Evolutionary conservation across 2,888 invertebrate species (phyloP), one percentile per base, ranked within the genome.

Genomic region (Bimastos eiseni): DNA sequence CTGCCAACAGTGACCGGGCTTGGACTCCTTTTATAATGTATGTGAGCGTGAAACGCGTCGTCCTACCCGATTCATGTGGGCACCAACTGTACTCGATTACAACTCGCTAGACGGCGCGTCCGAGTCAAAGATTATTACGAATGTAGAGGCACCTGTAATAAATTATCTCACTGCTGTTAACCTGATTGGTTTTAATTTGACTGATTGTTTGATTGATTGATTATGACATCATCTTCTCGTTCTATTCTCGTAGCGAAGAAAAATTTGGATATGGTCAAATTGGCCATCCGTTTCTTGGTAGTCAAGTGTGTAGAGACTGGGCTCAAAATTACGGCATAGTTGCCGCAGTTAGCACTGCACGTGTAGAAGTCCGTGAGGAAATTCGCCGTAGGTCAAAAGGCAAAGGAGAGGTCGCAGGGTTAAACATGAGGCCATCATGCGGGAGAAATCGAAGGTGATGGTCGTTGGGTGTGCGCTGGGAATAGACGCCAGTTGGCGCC

Each of bases 341-440:
- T 2, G 30, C 70, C n/a, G 70, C n/a, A 41, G 41, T 41, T 41
- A 6, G 11, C 4, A n/a, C n/a, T n/a, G 19, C 5, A 8, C 13
- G 70, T n/a, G 8, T n/a, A 70, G 70, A n/a, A n/a, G 70, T 70
- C 70, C n/a, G 70, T n/a, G n/a, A 70, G 70, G 11, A n/a, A 70
- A n/a, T n/a, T n/a, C 1, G 70, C 70, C 70, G n/a, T 11, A 70
- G 70, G 70, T 30, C 70, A n/a, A n/a, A 70, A n/a, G 70, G 70
- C 70, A 70, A 30, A 70, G 70, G 70, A 70, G n/a, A 70, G 70
- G 70, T 70, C 70, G n/a, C 70, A n/a, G 70, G 70, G 70, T 70
- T 70, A 70, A 70, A 70, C 70, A 70, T 70, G n/a, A 70, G 70
- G 70, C 70, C 70, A 30, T 70, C 70, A 70, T 70, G 70, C 70